Percentiles rank a stretch among this genome's conserved stretches.
Conservation (phyloP, 2,113 vertebrate genomes). For the Rhinolophus ferrumequinum region DNA sequence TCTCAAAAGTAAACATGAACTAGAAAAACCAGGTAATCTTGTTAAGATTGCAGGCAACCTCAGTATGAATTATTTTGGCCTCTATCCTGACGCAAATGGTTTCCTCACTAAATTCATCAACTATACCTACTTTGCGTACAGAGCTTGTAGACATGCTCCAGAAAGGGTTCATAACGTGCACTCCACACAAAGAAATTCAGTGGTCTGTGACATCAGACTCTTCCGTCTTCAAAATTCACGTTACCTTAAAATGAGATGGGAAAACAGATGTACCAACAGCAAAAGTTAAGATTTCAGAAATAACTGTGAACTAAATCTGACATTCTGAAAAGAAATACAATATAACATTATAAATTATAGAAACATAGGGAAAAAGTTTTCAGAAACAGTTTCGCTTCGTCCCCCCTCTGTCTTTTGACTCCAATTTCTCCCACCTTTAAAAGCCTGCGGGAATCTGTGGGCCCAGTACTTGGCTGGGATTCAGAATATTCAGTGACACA, state of each 20-base stretch:
- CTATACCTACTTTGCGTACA: conserved; percentile 91
- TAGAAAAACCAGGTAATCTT: neutral
- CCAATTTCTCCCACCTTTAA: neutral
- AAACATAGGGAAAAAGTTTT: neutral
- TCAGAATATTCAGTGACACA: neutral
- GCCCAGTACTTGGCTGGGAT: neutral
- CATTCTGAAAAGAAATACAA: neutral
- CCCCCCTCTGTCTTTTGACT: neutral
- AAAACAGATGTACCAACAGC: conserved; percentile 26
- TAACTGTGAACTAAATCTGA: neutral
- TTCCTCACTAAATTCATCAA: neutral
- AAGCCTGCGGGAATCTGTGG: neutral
- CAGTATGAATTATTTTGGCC: neutral
- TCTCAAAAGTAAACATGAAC: conserved; percentile 22
- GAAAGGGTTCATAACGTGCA: conserved; percentile 97
- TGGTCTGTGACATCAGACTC: conserved; percentile 77
- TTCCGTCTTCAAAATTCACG: conserved; percentile 78
- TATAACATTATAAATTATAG: neutral
- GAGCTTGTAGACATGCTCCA: conserved; percentile 98
- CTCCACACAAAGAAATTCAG: conserved; percentile 76
- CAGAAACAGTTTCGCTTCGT: neutral
- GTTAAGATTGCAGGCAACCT: neutral
- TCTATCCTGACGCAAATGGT: neutral
- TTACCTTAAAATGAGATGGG: conserved; percentile 65
- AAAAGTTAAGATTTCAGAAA: conserved; percentile 8